phyloP scores from a whole-genome alignment of 92 coral and sea anemone species.

The Porites lobata region DNA sequence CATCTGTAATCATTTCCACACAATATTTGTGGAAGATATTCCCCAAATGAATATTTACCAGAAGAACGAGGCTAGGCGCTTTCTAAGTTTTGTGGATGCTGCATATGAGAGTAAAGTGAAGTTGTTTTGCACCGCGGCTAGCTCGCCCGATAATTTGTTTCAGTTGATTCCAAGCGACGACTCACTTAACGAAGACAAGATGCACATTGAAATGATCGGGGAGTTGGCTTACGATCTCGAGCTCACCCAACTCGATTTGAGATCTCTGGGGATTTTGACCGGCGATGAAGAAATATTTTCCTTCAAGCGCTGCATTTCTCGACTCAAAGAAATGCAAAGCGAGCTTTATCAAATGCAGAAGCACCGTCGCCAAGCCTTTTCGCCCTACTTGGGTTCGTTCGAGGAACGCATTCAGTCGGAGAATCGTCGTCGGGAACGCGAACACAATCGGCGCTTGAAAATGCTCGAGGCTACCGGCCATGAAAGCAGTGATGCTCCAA shows the following conservation, averaged over 20 bases:
- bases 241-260: conserved; percentile 70
- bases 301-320: conserved; percentile 87
- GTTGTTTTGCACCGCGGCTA: conserved; percentile 77
- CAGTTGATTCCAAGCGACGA: conserved; percentile 78
- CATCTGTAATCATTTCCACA: conserved; percentile 77
- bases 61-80: conserved; percentile 84
- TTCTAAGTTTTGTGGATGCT: conserved; percentile 88
- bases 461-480: conserved; percentile 52
- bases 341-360: conserved; percentile 66
- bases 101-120: conserved; percentile 85
- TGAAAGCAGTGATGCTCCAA: conserved; percentile 47
- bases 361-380: conserved; percentile 72
- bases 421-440: conserved; percentile 70
- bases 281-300: conserved; percentile 92
- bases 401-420: conserved; percentile 76
- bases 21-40: conserved; percentile 80
- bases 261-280: conserved; percentile 83
- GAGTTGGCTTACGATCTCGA: conserved; percentile 87
- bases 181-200: conserved; percentile 70
- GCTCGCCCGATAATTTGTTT: conserved; percentile 75
- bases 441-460: conserved; percentile 69
- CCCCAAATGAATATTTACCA: conserved; percentile 88
- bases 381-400: conserved; percentile 79
- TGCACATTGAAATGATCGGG: conserved; percentile 93
- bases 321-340: conserved; percentile 89